Conservation (phyloP, 2,888 invertebrate genomes). For the Eueremaeus valkanovi region DNA sequence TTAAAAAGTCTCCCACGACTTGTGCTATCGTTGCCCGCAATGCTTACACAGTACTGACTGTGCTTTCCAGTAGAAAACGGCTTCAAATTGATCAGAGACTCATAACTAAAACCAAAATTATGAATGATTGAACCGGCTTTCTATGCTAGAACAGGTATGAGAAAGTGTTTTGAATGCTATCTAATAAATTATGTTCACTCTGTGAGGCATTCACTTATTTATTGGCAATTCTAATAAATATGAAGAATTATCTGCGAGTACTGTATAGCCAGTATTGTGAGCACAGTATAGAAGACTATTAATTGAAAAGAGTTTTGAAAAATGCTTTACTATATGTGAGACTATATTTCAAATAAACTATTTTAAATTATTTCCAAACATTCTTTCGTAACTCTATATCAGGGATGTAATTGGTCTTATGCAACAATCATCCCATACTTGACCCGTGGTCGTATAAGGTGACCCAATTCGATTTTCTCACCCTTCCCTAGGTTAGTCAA, state of each 20-base stretch:
- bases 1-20: constrained; percentile 34
- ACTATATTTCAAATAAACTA: not conserved
- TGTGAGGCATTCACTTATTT: constrained; percentile 7
- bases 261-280: not conserved
- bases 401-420: no score
- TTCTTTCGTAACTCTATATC: no score
- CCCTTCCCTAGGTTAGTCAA: no score
- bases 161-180: constrained; percentile 27
- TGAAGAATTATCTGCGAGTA: constrained; percentile 12
- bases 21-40: not conserved
- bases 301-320: constrained; percentile 24
- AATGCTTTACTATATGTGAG: not conserved
- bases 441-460: no score
- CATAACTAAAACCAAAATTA: constrained; percentile 19
- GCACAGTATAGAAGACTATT: not conserved
- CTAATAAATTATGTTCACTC: constrained; percentile 3
- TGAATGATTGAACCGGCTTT: constrained; percentile 25
- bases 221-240: not conserved
- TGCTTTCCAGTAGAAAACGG: not conserved
- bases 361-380: not conserved
- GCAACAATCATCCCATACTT: no score
- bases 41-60: no score
- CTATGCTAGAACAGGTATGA: not conserved
- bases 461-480: no score
- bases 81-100: constrained; percentile 6